These are phyloP conservation scores for Rhinogobio ventralis DNA, from an alignment of 2,797 vertebrate genomes.

Conservation along the genomic window DNA sequence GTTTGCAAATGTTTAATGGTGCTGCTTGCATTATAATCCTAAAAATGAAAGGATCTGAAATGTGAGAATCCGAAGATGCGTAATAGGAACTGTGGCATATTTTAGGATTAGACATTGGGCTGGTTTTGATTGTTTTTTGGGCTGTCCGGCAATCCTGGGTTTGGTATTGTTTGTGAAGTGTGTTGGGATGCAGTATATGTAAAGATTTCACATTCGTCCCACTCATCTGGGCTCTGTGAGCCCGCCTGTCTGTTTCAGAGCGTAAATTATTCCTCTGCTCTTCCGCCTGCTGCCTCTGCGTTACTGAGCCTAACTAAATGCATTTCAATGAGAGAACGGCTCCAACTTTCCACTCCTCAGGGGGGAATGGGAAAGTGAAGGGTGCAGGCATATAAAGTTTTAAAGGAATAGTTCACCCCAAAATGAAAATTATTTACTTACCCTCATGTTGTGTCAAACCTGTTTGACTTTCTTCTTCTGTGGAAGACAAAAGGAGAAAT, in stretches of 20 bases:
- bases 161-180: conserved; percentile 9
- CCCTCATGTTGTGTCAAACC: not conserved
- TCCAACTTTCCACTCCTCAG: conserved; percentile 35
- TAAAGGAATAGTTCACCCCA: conserved; percentile 19
- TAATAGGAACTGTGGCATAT: not conserved
- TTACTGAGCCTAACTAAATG: conserved; percentile 57
- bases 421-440: conserved; percentile 12
- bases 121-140: conserved; percentile 11
- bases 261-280: conserved; percentile 59
- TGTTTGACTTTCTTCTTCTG: not conserved
- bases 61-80: not conserved
- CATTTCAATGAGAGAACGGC: conserved; percentile 45
- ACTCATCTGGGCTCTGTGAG: conserved; percentile 40
- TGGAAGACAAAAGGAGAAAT: conserved; percentile 17
- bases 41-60: not conserved
- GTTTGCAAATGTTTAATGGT: conserved; percentile 1
- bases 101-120: not conserved
- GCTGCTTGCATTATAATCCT: conserved; percentile 7
- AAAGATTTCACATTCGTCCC: conserved; percentile 14
- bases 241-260: conserved; percentile 51
- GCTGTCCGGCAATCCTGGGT: not conserved
- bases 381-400: conserved; percentile 17
- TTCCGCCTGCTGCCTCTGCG: conserved; percentile 51
- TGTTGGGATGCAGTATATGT: conserved; percentile 20
- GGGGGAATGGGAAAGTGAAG: conserved; percentile 23